Evolutionary conservation across 92 coral and sea anemone genomes (phyloP), one percentile per base, ranked within the genome.

Genomic region (Zoanthus gigantus): DNA sequence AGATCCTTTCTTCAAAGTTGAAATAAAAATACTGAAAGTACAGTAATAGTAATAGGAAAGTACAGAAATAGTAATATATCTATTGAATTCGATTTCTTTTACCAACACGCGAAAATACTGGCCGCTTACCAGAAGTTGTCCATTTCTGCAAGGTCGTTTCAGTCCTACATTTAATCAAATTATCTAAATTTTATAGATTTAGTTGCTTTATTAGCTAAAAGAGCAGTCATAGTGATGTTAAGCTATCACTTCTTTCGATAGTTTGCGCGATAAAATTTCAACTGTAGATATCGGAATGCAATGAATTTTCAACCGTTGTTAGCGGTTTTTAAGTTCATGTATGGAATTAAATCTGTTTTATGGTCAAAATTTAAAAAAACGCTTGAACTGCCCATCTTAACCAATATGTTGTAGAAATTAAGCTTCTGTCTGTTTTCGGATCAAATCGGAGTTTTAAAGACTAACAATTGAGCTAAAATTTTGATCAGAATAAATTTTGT

Each of bases 261-360:
- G 10, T 50, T 50, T 17, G n/a, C 56, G 79, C 18, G 3, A 30
- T 52, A 31, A 6, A 69, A 69, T 50, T 4, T 3, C 52, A 34
- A 13, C 42, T 11, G 15, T 1, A 17, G 13, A 3, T 14, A 54
- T 5, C 53, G 68, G 82, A 77, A 77, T 77, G 5, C 53, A 7
- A 56, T 54, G 82, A 77, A 77, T 77, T 52, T 6, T 52, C 29
- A 12, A 30, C 82, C 67, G 82, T 77, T 77, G 66, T 68, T 30
- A 29, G 60, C 57, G 68, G 67, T 54, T 54, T 17, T 52, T 4
- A 16, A 6, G 46, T 54, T 9, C 47, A 28, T 53, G 11, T 5
- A 0, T 67, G 3, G 12, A 23, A 67, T 67, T 37, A 4, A 37
- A 67, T 18, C 34, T 69, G 17, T 28, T 5, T 63, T 2, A 17